phyloP scores from a whole-genome alignment of 2,113 vertebrate species.

The Lampris megalopsis region DNA sequence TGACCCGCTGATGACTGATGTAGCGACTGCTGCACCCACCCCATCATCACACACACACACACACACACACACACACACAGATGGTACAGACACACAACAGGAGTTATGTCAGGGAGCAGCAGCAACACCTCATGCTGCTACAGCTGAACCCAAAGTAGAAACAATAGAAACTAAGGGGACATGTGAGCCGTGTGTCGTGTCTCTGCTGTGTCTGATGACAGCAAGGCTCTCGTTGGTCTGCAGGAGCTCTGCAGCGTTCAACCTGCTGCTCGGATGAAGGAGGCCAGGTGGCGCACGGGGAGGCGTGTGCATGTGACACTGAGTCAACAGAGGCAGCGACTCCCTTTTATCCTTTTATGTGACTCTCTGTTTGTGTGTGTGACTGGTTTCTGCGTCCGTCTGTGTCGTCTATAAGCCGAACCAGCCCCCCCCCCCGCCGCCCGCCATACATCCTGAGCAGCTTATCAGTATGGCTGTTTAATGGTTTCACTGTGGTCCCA shows the following conservation, averaged over 20 bases:
- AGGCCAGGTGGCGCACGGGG: no score
- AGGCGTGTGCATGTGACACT: not conserved
- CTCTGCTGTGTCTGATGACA: no score
- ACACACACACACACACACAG: conserved; percentile 47
- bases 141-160: not conserved
- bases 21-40: conserved; percentile 72
- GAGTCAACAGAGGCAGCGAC: conserved; percentile 39
- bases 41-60: conserved; percentile 8
- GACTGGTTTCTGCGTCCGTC: not conserved
- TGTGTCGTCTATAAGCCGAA: conserved; percentile 40
- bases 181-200: no score
- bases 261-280: no score
- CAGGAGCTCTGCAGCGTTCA: no score
- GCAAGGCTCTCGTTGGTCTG: no score
- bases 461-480: conserved; percentile 59
- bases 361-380: conserved; percentile 30
- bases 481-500: conserved; percentile 58
- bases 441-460: conserved; percentile 13
- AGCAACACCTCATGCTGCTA: not conserved
- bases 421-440: conserved; percentile 10
- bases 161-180: not conserved
- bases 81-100: conserved; percentile 2
- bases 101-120: not conserved
- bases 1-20: conserved; percentile 76
- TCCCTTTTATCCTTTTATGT: conserved; percentile 66